Conservation (phyloP, 2,113 vertebrate genomes). For the Protobothrops flavoviridis region DNA sequence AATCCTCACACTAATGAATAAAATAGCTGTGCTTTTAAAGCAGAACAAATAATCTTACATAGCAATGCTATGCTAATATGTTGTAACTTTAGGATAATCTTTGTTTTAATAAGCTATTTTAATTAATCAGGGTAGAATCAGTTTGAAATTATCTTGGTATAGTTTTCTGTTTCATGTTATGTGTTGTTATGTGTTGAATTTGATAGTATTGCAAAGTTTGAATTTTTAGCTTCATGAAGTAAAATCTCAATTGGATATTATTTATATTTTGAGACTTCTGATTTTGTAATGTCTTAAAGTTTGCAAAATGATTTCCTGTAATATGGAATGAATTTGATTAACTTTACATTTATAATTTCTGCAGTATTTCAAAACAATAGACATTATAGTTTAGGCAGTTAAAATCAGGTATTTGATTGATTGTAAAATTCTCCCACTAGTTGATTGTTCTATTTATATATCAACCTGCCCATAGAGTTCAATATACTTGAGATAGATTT, state of each 20-base stretch:
- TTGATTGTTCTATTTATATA: background rate
- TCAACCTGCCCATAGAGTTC: background rate
- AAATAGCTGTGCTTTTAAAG: background rate
- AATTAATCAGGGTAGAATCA: slow-evolving; percentile 29
- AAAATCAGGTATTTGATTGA: background rate
- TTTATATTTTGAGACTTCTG: background rate
- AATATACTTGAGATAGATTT: background rate
- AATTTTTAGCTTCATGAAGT: background rate
- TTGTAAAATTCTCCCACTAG: background rate
- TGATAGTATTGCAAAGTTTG: slow-evolving; percentile 11
- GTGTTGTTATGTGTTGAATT: slow-evolving; percentile 8
- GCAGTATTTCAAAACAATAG: background rate
- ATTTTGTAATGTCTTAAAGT: background rate
- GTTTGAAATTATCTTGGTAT: slow-evolving; percentile 7
- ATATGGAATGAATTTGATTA: background rate
- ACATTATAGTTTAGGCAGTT: background rate
- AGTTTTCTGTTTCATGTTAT: background rate
- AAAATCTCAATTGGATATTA: too few relatives aligned
- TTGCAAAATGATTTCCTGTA: background rate
- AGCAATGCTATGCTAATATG: slow-evolving; percentile 1
- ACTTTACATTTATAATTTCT: background rate
- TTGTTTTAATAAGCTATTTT: slow-evolving; percentile 17
- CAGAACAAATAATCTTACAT: slow-evolving; percentile 6
- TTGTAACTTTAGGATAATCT: slow-evolving; percentile 19
- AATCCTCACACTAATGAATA: background rate